These are phyloP conservation scores for Neoaliturus tenellus DNA, from an alignment of 2,888 invertebrate genomes.

Conservation along the genomic window DNA sequence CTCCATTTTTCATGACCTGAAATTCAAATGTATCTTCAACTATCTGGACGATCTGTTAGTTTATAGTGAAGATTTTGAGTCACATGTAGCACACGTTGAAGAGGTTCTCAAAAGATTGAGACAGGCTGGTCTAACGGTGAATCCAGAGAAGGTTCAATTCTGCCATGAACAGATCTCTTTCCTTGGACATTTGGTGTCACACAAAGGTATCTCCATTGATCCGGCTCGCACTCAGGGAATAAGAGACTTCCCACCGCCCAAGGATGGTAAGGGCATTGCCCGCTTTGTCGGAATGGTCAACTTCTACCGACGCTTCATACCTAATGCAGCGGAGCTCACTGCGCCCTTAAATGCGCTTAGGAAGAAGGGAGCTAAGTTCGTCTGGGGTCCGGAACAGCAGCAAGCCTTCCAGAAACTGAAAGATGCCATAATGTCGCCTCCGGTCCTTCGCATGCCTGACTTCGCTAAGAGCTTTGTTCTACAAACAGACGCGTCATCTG, in stretches of 20 bases:
- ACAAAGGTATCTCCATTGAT: slow-evolving; percentile 56
- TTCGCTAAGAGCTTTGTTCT: slow-evolving; percentile 32
- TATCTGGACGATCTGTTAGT: slow-evolving; percentile 62
- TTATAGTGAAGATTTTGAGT: slow-evolving; percentile 47
- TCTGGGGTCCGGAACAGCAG: slow-evolving; percentile 2
- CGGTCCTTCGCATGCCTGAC: slow-evolving; percentile 34
- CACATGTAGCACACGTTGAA: slow-evolving; percentile 52
- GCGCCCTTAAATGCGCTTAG: slow-evolving; percentile 65
- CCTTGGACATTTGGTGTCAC: slow-evolving; percentile 50
- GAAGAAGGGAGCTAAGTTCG: slow-evolving; percentile 46
- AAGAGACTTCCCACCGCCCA: slow-evolving; percentile 58
- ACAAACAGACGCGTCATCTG: slow-evolving; percentile 34
- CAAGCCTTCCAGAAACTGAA: slow-evolving; percentile 29
- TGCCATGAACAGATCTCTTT: slow-evolving; percentile 46
- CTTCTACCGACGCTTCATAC: slow-evolving; percentile 66
- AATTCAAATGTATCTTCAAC: slow-evolving; percentile 58
- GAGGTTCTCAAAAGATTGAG: slow-evolving; percentile 57
- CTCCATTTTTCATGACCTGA: slow-evolving; percentile 56
- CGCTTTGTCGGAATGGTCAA: slow-evolving; percentile 65
- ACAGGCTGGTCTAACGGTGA: slow-evolving; percentile 63
- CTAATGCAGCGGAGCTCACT: slow-evolving; percentile 61
- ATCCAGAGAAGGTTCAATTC: slow-evolving; percentile 62
- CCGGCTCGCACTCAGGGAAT: slow-evolving; percentile 60
- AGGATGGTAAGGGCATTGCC: slow-evolving; percentile 60
- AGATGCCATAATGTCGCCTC: slow-evolving; percentile 44